Percentiles rank a stretch among this genome's conserved stretches.
Evolutionary conservation across 2,797 vertebrate genomes (phyloP).

Genomic region (Basileuterus tristriatus): DNA sequence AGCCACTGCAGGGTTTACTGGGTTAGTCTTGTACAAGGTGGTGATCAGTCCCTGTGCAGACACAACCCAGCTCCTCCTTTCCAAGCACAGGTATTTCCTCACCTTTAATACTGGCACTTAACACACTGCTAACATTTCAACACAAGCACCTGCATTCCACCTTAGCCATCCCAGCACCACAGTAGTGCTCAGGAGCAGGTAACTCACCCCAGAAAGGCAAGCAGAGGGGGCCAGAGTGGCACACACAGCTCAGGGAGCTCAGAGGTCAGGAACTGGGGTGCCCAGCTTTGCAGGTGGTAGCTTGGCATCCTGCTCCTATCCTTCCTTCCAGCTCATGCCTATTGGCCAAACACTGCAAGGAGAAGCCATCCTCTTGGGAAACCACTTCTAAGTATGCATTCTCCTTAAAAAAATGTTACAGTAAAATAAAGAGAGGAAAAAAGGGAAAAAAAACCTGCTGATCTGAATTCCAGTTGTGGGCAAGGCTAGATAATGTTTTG

Average conservation of each 20-base stretch:
- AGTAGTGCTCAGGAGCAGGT: background rate
- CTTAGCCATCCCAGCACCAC: background rate
- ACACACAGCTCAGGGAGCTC: background rate
- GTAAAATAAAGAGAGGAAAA: background rate
- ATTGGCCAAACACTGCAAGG: rapidly evolving
- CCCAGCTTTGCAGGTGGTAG: background rate
- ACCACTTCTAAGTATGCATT: background rate
- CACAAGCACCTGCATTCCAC: background rate
- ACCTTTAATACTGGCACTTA: background rate
- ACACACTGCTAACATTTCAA: background rate
- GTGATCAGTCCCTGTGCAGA: background rate
- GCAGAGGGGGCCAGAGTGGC: background rate
- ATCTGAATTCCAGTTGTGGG: slow-evolving; percentile 50
- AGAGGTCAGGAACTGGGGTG: background rate
- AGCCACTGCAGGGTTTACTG: background rate
- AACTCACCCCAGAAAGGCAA: background rate
- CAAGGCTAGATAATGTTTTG: slow-evolving; percentile 43
- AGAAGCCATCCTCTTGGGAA: background rate
- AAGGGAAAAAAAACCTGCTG: background rate
- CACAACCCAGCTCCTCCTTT: background rate
- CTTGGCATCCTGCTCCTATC: too few species aligned
- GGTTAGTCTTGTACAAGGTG: background rate
- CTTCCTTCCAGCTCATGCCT: background rate
- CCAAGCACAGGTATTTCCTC: background rate
- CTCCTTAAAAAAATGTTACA: background rate